These are phyloP conservation scores for Morelia viridis DNA, from an alignment of 2,797 vertebrate genomes.

Conservation along the genomic window DNA sequence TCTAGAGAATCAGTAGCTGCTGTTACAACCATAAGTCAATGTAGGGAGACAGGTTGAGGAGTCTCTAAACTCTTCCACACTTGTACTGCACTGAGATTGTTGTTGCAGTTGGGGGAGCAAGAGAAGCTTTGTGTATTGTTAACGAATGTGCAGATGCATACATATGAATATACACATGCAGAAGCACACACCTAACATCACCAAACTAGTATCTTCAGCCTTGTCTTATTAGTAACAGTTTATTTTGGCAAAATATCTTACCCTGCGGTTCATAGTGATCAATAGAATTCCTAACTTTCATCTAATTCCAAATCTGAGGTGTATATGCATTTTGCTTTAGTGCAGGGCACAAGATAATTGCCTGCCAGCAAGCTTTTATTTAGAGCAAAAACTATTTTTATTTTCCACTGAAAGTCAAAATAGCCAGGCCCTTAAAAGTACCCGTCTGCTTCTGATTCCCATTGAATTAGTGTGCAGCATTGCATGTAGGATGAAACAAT, in stretches of 20 bases:
- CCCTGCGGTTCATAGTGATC: not conserved
- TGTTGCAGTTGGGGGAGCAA: not conserved
- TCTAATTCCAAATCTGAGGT: not conserved
- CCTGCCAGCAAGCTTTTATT: not conserved
- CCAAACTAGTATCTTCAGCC: not conserved
- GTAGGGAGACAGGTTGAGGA: not conserved
- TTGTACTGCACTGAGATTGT: not conserved
- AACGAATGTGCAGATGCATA: not conserved
- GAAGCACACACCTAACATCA: not conserved
- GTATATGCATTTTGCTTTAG: not conserved
- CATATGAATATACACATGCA: not conserved
- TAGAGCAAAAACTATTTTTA: not conserved
- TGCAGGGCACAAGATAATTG: not conserved
- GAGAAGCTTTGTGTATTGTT: not conserved
- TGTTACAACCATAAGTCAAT: not conserved
- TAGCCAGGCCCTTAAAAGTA: not conserved
- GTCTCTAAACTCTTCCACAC: not conserved
- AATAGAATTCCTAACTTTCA: not conserved
- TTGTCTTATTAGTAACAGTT: not conserved
- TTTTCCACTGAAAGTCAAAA: not conserved
- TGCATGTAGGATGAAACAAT: not conserved
- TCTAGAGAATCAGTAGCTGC: not conserved
- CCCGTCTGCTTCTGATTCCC: not conserved
- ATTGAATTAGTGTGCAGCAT: not conserved
- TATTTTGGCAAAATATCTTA: not conserved